Evolutionary conservation across 2,113 vertebrate species (phyloP).

Genomic region (Chaenogobius annularis): DNA sequence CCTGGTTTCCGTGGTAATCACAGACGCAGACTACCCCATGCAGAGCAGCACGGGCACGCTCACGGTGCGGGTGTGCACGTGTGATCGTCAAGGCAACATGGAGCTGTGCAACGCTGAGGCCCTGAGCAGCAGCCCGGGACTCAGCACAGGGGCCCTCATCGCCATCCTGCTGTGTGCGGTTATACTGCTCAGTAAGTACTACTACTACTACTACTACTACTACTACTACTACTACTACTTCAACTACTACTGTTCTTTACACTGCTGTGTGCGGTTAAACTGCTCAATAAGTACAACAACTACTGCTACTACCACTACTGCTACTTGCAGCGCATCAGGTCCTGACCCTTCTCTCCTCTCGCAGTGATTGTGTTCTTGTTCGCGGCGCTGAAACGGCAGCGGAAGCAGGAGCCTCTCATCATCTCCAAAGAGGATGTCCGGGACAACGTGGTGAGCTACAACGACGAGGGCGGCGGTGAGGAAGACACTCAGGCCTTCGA

Average conservation of each 20-base stretch:
- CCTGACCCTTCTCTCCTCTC: background rate
- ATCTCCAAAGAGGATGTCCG: constrained; percentile 95
- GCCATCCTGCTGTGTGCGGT: constrained; percentile 94
- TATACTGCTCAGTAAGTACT: constrained; percentile 89
- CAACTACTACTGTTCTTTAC: too few relatives aligned
- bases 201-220: too few relatives aligned
- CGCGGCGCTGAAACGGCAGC: constrained; percentile 85
- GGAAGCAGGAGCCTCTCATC: constrained; percentile 94
- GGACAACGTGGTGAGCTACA: constrained; percentile 96
- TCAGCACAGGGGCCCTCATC: constrained; percentile 91
- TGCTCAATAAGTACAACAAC: too few relatives aligned
- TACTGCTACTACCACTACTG: background rate
- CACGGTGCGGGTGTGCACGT: constrained; percentile 90
- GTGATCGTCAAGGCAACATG: constrained; percentile 87
- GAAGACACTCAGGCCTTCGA: constrained; percentile 97
- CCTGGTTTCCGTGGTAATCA: constrained; percentile 88
- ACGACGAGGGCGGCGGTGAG: constrained; percentile 94
- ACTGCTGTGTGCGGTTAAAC: too few relatives aligned
- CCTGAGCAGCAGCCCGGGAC: constrained; percentile 85
- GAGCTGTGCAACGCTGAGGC: constrained; percentile 83
- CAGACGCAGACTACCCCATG: constrained; percentile 87
- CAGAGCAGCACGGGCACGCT: constrained; percentile 95
- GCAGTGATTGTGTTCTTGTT: constrained; percentile 89
- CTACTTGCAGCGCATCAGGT: too few relatives aligned
- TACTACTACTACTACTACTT: too few relatives aligned